Percentiles rank a stretch among this genome's conserved stretches.
Evolutionary conservation across 2,113 vertebrate species (phyloP).

Genomic region (Clarias gariepinus): DNA sequence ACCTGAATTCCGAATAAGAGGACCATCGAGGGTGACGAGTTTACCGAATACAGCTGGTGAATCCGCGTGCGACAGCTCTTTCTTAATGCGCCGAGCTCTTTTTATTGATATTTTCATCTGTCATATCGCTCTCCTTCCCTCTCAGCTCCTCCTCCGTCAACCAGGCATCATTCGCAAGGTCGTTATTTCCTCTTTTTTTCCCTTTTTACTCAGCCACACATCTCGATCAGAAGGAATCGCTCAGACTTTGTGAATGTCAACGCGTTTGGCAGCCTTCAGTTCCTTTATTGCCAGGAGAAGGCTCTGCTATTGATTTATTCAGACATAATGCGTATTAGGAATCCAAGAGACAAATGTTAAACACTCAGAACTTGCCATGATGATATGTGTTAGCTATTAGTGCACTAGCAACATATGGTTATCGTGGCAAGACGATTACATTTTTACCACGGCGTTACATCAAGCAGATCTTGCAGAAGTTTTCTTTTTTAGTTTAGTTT

Average conservation of each 20-base stretch:
- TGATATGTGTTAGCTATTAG: conserved; percentile 50
- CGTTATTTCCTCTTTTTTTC: conserved; percentile 23
- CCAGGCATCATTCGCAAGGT: conserved; percentile 46
- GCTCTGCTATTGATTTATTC: conserved; percentile 49
- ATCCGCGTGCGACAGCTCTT: conserved; percentile 43
- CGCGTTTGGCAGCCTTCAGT: conserved; percentile 35
- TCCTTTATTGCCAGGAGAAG: conserved; percentile 41
- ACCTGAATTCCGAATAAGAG: conserved; percentile 28
- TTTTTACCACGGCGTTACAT: conserved; percentile 42
- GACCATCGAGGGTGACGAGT: conserved; percentile 12
- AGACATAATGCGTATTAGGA: conserved; percentile 52
- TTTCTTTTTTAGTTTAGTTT: neutral
- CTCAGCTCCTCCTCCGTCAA: conserved; percentile 42
- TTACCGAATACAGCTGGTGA: conserved; percentile 39
- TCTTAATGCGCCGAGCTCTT: conserved; percentile 37
- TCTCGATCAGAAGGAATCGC: conserved; percentile 46
- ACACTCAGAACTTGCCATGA: conserved; percentile 32
- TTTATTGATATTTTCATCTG: conserved; percentile 57
- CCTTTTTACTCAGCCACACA: conserved; percentile 44
- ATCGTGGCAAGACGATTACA: conserved; percentile 33
- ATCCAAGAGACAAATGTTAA: conserved; percentile 41
- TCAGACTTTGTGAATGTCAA: conserved; percentile 34
- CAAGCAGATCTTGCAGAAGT: conserved; percentile 26
- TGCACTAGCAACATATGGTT: conserved; percentile 43
- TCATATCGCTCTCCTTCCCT: conserved; percentile 31